Evolutionary conservation across 2,888 invertebrate species (phyloP).

Genomic region (Microplitis deprimator): DNA sequence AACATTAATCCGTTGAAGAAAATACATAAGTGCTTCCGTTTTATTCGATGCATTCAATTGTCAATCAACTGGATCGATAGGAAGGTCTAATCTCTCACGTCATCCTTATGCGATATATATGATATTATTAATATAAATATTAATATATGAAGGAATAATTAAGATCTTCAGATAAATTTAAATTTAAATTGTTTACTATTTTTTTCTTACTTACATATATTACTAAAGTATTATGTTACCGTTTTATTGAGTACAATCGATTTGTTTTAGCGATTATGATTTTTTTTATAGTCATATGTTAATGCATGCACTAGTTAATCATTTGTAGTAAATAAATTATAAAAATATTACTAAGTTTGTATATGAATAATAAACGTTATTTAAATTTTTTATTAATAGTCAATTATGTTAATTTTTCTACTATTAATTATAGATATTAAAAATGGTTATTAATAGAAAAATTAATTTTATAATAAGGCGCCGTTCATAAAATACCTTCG

Average conservation of each 20-base stretch:
- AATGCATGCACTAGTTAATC: background rate
- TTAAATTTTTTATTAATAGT: too few relatives aligned
- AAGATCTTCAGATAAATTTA: background rate
- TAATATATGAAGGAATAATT: background rate
- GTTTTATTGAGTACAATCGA: background rate
- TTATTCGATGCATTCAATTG: background rate
- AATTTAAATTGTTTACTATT: background rate
- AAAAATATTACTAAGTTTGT: too few relatives aligned
- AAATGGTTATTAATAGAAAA: too few relatives aligned
- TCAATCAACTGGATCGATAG: background rate
- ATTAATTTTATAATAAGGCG: too few relatives aligned
- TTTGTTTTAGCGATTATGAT: background rate
- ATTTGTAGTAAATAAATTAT: background rate
- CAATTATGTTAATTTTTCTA: too few relatives aligned
- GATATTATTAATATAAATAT: background rate
- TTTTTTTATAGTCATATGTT: background rate
- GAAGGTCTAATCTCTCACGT: background rate
- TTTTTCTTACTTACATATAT: background rate
- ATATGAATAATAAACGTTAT: too few relatives aligned
- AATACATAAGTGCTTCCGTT: conserved; percentile 2
- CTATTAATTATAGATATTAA: too few relatives aligned
- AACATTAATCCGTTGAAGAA: conserved; percentile 5
- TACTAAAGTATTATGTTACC: background rate
- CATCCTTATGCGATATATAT: background rate
- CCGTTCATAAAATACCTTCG: too few relatives aligned